phyloP scores from a whole-genome alignment of 1,140 invertebrate genomes.

The Calephelis nemesis region DNA sequence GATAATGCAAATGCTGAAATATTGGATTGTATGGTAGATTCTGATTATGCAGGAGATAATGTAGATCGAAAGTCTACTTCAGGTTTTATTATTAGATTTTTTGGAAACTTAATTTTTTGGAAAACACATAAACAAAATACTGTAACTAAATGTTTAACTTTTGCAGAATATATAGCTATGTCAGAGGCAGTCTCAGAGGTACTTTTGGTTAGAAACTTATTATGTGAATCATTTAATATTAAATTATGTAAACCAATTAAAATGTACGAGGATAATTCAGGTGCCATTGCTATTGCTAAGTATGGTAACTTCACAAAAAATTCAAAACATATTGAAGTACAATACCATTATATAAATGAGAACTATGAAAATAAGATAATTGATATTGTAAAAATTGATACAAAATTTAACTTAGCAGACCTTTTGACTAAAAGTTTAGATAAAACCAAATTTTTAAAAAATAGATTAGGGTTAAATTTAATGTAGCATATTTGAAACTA shows the following conservation, averaged over 20 bases:
- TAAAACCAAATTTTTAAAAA: not conserved
- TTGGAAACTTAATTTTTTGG: slow-evolving; percentile 53
- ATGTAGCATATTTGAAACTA: not conserved
- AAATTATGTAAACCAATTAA: slow-evolving; percentile 41
- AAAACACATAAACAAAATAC: slow-evolving; percentile 48
- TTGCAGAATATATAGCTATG: no score
- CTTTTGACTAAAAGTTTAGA: slow-evolving; percentile 24
- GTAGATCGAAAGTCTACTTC: slow-evolving; percentile 55
- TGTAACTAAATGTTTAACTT: slow-evolving; percentile 46
- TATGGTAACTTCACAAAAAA: slow-evolving; percentile 51
- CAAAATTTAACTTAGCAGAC: no score
- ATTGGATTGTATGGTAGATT: slow-evolving; percentile 55
- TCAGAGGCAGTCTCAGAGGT: no score
- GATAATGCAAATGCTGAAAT: slow-evolving; percentile 41
- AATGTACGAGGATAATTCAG: slow-evolving; percentile 46
- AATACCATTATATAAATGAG: no score
- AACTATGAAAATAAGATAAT: no score
- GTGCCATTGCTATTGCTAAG: slow-evolving; percentile 43
- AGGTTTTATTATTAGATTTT: slow-evolving; percentile 51
- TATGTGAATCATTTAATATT: no score
- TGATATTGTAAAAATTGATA: no score
- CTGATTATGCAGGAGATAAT: slow-evolving; percentile 60
- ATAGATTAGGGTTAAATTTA: no score
- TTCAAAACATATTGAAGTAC: slow-evolving; percentile 48
- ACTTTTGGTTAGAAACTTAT: no score